These are phyloP conservation scores for Poliocrania exsul DNA, from an alignment of 2,797 vertebrate species.

Conservation along the genomic window DNA sequence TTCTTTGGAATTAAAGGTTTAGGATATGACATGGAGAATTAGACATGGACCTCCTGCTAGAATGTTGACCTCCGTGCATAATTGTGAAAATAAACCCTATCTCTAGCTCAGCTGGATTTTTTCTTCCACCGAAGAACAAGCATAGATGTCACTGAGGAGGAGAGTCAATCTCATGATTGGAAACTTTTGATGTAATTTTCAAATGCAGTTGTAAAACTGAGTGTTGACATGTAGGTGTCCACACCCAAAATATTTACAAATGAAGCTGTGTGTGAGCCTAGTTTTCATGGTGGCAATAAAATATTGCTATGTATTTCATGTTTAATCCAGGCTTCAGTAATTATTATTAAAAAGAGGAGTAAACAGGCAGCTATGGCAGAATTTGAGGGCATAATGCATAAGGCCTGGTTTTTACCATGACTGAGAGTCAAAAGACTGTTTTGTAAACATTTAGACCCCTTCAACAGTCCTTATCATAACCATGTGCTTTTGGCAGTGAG, in stretches of 20 bases:
- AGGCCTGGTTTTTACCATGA: background rate
- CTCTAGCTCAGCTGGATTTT: background rate
- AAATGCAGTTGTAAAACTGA: slow-evolving; percentile 14
- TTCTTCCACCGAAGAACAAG: background rate
- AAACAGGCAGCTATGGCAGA: background rate
- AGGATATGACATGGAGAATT: slow-evolving; percentile 16
- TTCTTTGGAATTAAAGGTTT: slow-evolving; percentile 49
- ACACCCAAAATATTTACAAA: background rate
- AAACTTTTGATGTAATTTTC: slow-evolving; percentile 1
- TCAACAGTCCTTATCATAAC: background rate
- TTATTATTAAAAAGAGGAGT: background rate
- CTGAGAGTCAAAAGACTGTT: background rate
- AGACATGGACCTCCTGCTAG: background rate
- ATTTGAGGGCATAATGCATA: background rate
- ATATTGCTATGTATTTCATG: background rate
- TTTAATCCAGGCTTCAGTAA: background rate
- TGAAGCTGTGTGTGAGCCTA: background rate
- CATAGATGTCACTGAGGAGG: background rate
- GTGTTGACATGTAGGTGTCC: background rate
- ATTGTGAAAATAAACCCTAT: slow-evolving; percentile 21
- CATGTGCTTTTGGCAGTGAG: background rate
- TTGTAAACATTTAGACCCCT: background rate
- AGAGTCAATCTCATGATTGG: background rate
- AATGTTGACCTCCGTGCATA: background rate
- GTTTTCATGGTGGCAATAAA: background rate